These are phyloP conservation scores for Salarias fasciatus DNA, from an alignment of 2,797 vertebrate species.

Conservation along the genomic window DNA sequence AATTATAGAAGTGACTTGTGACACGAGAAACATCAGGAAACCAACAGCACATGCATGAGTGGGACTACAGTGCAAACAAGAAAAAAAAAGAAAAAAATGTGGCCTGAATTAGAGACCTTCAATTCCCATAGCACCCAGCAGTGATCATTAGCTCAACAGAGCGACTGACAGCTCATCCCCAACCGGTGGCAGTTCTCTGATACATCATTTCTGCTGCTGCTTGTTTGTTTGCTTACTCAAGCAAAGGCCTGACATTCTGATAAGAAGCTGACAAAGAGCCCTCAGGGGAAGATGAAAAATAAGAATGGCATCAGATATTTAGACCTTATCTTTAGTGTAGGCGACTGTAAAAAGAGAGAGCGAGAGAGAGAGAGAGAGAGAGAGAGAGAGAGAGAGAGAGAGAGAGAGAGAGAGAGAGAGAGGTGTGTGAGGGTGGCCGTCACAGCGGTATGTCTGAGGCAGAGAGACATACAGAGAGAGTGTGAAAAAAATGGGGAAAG, in stretches of 20 bases:
- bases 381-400: constrained; percentile 1
- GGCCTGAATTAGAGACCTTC: constrained; percentile 65
- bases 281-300: constrained; percentile 60
- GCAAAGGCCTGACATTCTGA: constrained; percentile 75
- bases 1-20: background rate
- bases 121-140: constrained; percentile 66
- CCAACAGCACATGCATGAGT: constrained; percentile 29
- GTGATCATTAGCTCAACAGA: constrained; percentile 79
- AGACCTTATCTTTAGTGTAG: constrained; percentile 61
- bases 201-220: constrained; percentile 73
- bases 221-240: constrained; percentile 80
- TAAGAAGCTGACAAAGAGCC: constrained; percentile 75
- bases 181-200: constrained; percentile 69
- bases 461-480: constrained; percentile 4
- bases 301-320: constrained; percentile 71
- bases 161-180: constrained; percentile 76
- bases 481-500: background rate
- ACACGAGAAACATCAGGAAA: constrained; percentile 16
- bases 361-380: constrained; percentile 31
- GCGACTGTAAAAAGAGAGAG: constrained; percentile 46
- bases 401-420: background rate
- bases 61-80: constrained; percentile 15
- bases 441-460: constrained; percentile 40
- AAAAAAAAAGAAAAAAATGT: constrained; percentile 29
- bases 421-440: constrained; percentile 36